Conservation (phyloP, 2,797 vertebrate species). For the Rhynchonycteris naso region DNA sequence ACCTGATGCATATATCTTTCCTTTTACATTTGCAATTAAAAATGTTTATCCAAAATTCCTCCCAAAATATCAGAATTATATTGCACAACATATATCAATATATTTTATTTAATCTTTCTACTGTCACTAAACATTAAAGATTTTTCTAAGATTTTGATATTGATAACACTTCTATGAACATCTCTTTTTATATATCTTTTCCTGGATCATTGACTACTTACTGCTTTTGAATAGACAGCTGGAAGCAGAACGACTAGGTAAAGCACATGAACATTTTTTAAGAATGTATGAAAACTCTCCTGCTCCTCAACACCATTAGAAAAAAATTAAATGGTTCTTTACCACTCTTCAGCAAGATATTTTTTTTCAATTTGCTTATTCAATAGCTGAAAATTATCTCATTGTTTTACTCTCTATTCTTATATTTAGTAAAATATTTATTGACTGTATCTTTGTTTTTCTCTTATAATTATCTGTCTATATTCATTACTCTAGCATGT, state of each 20-base stretch:
- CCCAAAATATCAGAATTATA: neutral
- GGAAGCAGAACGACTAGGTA: neutral
- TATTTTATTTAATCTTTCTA: neutral
- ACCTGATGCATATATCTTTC: neutral
- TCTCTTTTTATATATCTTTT: neutral
- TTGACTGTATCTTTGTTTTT: neutral
- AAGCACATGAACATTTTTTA: constrained; percentile 1
- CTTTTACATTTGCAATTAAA: neutral
- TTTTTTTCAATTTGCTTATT: constrained; percentile 35
- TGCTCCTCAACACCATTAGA: neutral
- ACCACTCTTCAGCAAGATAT: neutral
- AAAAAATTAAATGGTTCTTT: neutral
- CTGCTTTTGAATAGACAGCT: neutral
- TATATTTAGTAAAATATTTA: neutral
- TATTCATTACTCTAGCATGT: neutral
- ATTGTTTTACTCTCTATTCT: constrained; percentile 34
- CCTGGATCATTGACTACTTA: neutral
- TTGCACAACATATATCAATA: neutral
- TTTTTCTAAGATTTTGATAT: neutral
- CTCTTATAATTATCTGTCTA: neutral
- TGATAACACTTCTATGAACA: neutral
- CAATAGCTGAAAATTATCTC: constrained; percentile 1
- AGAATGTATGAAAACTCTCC: neutral
- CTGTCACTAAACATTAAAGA: neutral
- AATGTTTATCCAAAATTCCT: neutral